These are phyloP conservation scores for Mola mola DNA, from an alignment of 2,113 vertebrate species.

Conservation along the genomic window DNA sequence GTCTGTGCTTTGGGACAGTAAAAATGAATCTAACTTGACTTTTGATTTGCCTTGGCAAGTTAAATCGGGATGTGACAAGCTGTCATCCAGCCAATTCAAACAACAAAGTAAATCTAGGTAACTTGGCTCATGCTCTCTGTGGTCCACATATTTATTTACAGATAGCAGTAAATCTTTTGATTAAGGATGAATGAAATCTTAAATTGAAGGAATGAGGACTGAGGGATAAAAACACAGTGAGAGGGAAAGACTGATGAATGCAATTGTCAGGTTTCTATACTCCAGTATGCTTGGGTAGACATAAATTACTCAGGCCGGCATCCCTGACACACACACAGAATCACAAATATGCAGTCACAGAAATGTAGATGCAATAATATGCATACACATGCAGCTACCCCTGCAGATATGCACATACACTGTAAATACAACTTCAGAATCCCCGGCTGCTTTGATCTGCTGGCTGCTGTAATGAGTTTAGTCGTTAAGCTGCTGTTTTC, in stretches of 20 bases:
- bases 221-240: conserved; percentile 40
- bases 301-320: conserved; percentile 47
- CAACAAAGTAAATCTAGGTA: conserved; percentile 18
- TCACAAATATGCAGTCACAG: conserved; percentile 3
- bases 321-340: background rate
- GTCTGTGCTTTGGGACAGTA: background rate
- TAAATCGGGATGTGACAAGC: conserved; percentile 13
- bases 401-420: conserved; percentile 4
- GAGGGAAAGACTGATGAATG: conserved; percentile 50
- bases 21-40: background rate
- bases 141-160: conserved; percentile 14
- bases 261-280: conserved; percentile 37
- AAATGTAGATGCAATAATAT: too few relatives aligned
- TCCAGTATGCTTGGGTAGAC: conserved; percentile 49
- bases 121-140: conserved; percentile 19
- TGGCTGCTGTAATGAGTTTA: conserved; percentile 72
- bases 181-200: conserved; percentile 30
- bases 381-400: too few relatives aligned
- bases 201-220: conserved; percentile 37
- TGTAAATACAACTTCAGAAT: conserved; percentile 40
- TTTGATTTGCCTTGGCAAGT: too few relatives aligned
- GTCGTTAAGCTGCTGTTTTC: conserved; percentile 72
- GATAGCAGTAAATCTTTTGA: conserved; percentile 31
- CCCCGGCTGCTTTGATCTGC: conserved; percentile 56
- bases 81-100: conserved; percentile 7